Base-by-base conservation (phyloP, 1,140 invertebrate genomes). In the Anagrus nilaparvatae region DNA sequence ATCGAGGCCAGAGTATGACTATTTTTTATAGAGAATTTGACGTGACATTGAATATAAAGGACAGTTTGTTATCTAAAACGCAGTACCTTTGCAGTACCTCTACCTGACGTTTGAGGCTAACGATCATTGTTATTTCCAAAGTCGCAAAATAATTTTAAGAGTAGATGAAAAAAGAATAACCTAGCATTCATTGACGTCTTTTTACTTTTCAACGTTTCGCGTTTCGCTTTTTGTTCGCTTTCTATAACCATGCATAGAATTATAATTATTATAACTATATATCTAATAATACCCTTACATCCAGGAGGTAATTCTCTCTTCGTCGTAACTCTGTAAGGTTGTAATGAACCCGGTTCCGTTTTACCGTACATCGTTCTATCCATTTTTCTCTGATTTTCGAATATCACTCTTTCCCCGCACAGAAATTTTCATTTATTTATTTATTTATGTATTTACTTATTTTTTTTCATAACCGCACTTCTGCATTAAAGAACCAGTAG, bases 321-420 rank as follows among this genome's bases (percentile, higher is more conserved):
- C 51, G 81, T 72, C 2, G 83, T 82, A 58, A 81, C 82, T 60
- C 82, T 75, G 60, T 84, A 87, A 17, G 84, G 84, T 54, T 84
- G 80, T 61, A 84, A 79, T 54, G 78, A 80, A 47, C 81, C 82
- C 10, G 81, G 82, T 54, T 79, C 75, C 47, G 85, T 71, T 67
- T 86, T 86, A 43, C 83, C 83, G 58, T 87, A 87, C 81, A 86
- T 86, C 57, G 82, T 83, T 58, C 83, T 72, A 74, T 87, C 84
- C 82, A 87, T 85, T 43, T 29, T 39, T 31, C 13, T 17, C 13
- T 16, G 13, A 5, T 17, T 7, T 17, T 3, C 17, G 18, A 8
- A 13, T 8, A n/a, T 5, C 7, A 14, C 10, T 14, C 4, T 12
- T 9, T 16, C 16, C 16, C 6, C 20, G 18, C 7, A 34, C 18